Conservation (phyloP, 1,140 invertebrate genomes). For the Yoshiicerus persimilis region DNA sequence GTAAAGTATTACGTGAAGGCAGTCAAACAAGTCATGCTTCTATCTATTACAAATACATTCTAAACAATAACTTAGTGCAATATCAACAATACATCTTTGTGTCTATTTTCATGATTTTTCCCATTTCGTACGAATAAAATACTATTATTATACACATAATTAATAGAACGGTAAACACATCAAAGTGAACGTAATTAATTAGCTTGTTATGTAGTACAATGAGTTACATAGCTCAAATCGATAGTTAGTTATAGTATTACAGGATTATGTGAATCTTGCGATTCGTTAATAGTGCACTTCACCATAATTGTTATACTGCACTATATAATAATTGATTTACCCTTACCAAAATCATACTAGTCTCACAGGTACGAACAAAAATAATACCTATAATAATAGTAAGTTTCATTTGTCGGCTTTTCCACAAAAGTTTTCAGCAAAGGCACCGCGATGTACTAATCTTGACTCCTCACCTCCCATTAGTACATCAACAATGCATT, state of each 20-base stretch:
- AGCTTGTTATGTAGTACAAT: neutral
- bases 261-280: neutral
- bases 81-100: neutral
- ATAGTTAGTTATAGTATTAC: neutral
- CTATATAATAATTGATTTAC: neutral
- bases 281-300: neutral
- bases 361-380: too few species aligned
- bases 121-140: neutral
- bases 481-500: too few species aligned
- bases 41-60: neutral
- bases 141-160: neutral
- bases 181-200: neutral
- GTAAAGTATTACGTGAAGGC: neutral
- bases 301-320: neutral
- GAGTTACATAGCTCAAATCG: neutral
- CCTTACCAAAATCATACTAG: neutral
- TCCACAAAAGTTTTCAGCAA: neutral
- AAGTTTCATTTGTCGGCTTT: neutral
- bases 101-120: neutral
- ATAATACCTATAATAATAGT: neutral
- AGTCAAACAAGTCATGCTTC: neutral
- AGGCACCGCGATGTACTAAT: neutral
- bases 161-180: neutral
- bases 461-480: neutral
- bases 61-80: neutral